These are phyloP conservation scores for Xenus cinereus DNA, from an alignment of 2,113 vertebrate species.

Conservation along the genomic window DNA sequence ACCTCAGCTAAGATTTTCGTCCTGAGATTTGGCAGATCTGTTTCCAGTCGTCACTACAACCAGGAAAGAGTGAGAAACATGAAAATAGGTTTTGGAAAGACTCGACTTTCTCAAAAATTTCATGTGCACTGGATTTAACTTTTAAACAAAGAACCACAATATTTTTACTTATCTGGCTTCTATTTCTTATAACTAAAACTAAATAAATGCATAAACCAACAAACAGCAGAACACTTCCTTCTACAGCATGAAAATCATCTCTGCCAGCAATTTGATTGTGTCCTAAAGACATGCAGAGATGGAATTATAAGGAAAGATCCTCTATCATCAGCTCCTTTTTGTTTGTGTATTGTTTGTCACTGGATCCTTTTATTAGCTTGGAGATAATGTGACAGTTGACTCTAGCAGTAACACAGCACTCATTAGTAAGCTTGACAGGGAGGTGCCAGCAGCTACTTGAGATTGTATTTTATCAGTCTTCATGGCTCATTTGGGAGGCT, in stretches of 20 bases:
- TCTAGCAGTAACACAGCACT: constrained; percentile 71
- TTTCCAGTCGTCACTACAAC: not conserved
- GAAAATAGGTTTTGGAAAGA: not conserved
- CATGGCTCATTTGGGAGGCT: constrained; percentile 73
- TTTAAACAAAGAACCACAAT: not conserved
- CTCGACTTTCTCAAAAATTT: not conserved
- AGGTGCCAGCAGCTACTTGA: constrained; percentile 74
- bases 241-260: not conserved
- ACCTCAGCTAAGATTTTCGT: not conserved
- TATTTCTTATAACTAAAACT: not conserved
- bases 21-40: not conserved
- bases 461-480: constrained; percentile 76
- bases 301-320: constrained; percentile 61
- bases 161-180: not conserved
- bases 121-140: not conserved
- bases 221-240: not conserved
- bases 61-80: not conserved
- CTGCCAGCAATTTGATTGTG: not conserved
- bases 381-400: constrained; percentile 77
- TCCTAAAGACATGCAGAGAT: constrained; percentile 25
- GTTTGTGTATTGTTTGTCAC: constrained; percentile 72
- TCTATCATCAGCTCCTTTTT: constrained; percentile 67
- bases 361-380: constrained; percentile 71
- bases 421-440: constrained; percentile 78
- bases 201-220: not conserved